phyloP scores from a whole-genome alignment of 2,888 invertebrate species.

The Melieria crassipennis region DNA sequence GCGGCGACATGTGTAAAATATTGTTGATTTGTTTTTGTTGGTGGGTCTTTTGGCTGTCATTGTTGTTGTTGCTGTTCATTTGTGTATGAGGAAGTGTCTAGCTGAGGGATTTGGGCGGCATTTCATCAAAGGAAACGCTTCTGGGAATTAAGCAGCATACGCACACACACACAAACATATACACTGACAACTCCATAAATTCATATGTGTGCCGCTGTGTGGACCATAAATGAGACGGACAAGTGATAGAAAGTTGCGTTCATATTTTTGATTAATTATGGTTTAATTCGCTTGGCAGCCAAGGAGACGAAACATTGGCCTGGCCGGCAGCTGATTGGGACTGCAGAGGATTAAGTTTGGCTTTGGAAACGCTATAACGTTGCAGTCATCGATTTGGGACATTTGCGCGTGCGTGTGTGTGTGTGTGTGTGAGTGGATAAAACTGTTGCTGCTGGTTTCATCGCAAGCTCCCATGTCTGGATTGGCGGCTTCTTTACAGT shows the following conservation, averaged over 20 bases:
- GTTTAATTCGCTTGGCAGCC: not conserved
- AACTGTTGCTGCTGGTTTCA: no score
- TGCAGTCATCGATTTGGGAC: no score
- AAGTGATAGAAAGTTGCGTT: slow-evolving; percentile 51
- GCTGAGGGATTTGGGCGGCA: slow-evolving; percentile 46
- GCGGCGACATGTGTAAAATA: slow-evolving; percentile 57
- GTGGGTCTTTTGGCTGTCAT: slow-evolving; percentile 5
- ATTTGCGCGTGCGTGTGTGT: no score
- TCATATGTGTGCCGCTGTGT: not conserved
- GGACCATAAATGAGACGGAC: slow-evolving; percentile 41
- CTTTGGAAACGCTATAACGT: no score
- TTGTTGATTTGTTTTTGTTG: slow-evolving; percentile 34
- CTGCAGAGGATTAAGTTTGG: no score
- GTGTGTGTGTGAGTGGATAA: no score
- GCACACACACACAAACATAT: not conserved
- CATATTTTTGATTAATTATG: slow-evolving; percentile 20
- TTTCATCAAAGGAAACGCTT: slow-evolving; percentile 35
- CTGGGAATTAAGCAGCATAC: slow-evolving; percentile 26
- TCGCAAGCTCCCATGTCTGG: no score
- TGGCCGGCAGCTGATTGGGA: no score
- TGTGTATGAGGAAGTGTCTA: slow-evolving; percentile 53
- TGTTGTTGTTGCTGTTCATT: slow-evolving; percentile 13
- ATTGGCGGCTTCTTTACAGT: no score
- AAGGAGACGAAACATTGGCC: no score
- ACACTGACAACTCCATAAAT: no score